Evolutionary conservation across 2,797 vertebrate genomes (phyloP).

Genomic region (Myotis daubentonii): DNA sequence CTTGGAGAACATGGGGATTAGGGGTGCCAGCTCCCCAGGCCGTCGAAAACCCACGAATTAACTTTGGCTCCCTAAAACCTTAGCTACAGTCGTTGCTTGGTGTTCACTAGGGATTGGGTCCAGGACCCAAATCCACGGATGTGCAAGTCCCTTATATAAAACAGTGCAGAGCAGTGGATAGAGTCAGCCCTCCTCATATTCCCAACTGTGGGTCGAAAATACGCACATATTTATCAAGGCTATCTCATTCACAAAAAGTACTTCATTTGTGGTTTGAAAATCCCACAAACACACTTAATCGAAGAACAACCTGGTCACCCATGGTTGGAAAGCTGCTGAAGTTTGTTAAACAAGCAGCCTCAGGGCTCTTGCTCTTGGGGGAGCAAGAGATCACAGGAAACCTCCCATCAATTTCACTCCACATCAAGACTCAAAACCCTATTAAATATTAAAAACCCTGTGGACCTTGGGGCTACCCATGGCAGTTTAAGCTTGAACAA

Average conservation of each 20-base stretch:
- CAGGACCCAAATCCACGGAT: background rate
- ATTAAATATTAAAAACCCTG: background rate
- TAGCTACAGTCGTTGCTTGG: background rate
- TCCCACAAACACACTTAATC: background rate
- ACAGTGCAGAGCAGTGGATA: background rate
- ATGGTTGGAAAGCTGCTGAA: background rate
- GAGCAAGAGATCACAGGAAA: background rate
- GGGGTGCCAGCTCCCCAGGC: background rate
- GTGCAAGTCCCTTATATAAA: background rate
- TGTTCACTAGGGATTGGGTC: background rate
- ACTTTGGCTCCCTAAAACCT: background rate
- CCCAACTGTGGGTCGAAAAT: background rate
- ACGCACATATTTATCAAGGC: background rate
- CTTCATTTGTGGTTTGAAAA: constrained; percentile 53
- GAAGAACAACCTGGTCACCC: background rate
- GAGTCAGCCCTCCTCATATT: background rate
- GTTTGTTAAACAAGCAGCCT: background rate
- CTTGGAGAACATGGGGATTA: background rate
- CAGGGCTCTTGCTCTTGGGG: background rate
- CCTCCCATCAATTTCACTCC: background rate
- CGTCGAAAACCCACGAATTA: background rate
- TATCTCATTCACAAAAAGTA: constrained; percentile 25
- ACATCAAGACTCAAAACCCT: background rate
- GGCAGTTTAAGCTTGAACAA: constrained; percentile 16
- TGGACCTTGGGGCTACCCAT: background rate